phyloP scores from a whole-genome alignment of 2,113 vertebrate species.

The Apteryx owenii region DNA sequence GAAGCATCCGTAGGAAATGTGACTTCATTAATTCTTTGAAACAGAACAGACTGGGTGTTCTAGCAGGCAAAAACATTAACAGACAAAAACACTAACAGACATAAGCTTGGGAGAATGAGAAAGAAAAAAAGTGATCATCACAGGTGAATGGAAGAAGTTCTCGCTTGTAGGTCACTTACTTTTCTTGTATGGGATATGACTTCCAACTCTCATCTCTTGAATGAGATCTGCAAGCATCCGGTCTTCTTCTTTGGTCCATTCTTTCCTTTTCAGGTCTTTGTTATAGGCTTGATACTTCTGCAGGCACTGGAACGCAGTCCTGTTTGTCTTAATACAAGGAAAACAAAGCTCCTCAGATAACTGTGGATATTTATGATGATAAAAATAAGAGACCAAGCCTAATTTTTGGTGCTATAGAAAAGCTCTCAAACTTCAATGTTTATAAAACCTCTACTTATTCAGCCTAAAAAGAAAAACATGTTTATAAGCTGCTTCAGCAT shows the following conservation, averaged over 20 bases:
- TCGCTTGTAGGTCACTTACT: constrained; percentile 75
- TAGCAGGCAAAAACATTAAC: too few species aligned
- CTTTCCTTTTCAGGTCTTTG: constrained; percentile 76
- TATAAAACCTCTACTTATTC: background rate
- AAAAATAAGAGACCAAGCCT: background rate
- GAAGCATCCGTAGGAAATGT: background rate
- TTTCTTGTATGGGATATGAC: constrained; percentile 90
- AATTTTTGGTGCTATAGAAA: background rate
- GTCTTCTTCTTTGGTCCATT: constrained; percentile 87
- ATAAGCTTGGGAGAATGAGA: background rate
- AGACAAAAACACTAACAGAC: background rate
- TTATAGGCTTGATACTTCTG: constrained; percentile 89
- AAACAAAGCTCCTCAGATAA: background rate
- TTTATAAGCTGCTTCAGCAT: background rate
- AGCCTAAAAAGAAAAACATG: background rate
- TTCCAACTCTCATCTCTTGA: constrained; percentile 92
- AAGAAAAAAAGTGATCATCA: background rate
- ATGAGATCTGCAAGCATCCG: constrained; percentile 83
- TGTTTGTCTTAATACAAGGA: constrained; percentile 77
- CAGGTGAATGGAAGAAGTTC: background rate
- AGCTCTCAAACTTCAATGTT: background rate
- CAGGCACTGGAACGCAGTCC: constrained; percentile 93
- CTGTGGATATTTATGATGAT: background rate
- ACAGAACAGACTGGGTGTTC: background rate
- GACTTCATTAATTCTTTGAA: background rate